Evolutionary conservation across 2,888 invertebrate genomes (phyloP), one percentile per base, ranked within the genome.

Genomic region (Caenorhabditis sp.): DNA sequence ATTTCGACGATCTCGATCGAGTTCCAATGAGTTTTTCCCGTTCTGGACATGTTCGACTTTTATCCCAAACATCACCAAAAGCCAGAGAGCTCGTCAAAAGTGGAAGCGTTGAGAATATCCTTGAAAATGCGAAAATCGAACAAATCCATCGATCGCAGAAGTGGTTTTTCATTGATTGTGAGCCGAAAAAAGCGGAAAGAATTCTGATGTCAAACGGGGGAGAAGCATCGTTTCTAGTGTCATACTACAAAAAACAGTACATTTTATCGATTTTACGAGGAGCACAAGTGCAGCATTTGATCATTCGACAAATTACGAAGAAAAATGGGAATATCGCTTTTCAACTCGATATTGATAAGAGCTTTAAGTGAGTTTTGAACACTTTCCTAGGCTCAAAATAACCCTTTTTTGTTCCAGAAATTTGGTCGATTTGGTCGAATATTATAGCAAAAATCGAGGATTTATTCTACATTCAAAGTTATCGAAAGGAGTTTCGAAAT

Each of bases 141-240:
- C 72, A 78, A 26, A 57, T 79, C 8, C 80, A 77, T 31, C 36
- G 62, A 17, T 60, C 70, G 1, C 78, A 82, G 43, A 62, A 72
- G 43, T 82, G 82, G 82, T 82, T 79, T 63, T 82, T 74, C 50
- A 31, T 67, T 1, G 65, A 77, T 17, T 56, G 73, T 20, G 75
- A 75, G 31, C 66, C 70, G 20, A 56, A 38, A 14, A 59, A 66
- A 23, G 77, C 79, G 2, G 77, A 80, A 38, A 7, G 67, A 7
- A 76, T 82, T 56, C 59, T 82, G 26, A 68, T 67, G 63, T 63
- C 70, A 49, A 61, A 75, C n/a, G 82, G 78, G 27, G 54, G 63
- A 8, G 67, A 82, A 3, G n/a, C 54, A 2, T 73, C 68, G 7
- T 73, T 66, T 27, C 23, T 73, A 12, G 57, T 73, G 23, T 64